Percentiles rank a stretch among this genome's conserved stretches.
Conservation (phyloP, 2,113 vertebrate genomes). For the Chascanopsetta lugubris region DNA sequence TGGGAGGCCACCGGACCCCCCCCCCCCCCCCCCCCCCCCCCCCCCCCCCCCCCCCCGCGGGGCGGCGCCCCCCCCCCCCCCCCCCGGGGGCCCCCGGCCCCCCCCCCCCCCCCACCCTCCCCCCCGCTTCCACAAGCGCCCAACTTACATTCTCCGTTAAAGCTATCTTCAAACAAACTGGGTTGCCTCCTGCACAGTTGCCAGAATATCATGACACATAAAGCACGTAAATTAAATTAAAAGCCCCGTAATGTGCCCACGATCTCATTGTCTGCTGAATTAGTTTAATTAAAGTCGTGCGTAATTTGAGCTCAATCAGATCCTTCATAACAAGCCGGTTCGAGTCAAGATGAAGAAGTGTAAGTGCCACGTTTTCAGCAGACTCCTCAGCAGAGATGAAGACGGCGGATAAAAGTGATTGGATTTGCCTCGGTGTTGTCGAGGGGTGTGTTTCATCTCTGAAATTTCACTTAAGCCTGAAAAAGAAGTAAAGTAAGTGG, state of each 20-base stretch:
- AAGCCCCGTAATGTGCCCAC: slow-evolving; percentile 33
- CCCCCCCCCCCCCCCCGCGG: no score
- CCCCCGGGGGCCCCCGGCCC: slow-evolving; percentile 34
- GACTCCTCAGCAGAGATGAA: slow-evolving; percentile 25
- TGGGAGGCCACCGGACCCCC: slow-evolving; percentile 36
- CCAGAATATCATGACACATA: slow-evolving; percentile 31
- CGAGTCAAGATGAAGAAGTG: slow-evolving; percentile 42
- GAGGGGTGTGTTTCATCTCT: slow-evolving; percentile 31
- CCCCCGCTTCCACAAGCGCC: background rate
- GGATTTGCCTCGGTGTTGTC: slow-evolving; percentile 41
- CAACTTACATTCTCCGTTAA: slow-evolving; percentile 41
- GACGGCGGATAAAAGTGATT: slow-evolving; percentile 47
- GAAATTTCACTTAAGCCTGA: slow-evolving; percentile 27
- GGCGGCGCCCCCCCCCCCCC: no score
- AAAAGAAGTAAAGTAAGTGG: slow-evolving; percentile 12
- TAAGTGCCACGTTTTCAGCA: slow-evolving; percentile 15
- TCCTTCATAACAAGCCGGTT: slow-evolving; percentile 26
- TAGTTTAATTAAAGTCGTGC: slow-evolving; percentile 50
- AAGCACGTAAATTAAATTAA: slow-evolving; percentile 61
- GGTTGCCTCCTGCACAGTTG: slow-evolving; percentile 33
- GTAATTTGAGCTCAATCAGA: slow-evolving; percentile 44
- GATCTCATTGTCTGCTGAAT: slow-evolving; percentile 47
- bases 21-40: no score
- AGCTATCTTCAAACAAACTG: slow-evolving; percentile 45
- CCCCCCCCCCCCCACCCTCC: no score